Conservation (phyloP, 2,113 vertebrate genomes). For the Grallaria varia region DNA sequence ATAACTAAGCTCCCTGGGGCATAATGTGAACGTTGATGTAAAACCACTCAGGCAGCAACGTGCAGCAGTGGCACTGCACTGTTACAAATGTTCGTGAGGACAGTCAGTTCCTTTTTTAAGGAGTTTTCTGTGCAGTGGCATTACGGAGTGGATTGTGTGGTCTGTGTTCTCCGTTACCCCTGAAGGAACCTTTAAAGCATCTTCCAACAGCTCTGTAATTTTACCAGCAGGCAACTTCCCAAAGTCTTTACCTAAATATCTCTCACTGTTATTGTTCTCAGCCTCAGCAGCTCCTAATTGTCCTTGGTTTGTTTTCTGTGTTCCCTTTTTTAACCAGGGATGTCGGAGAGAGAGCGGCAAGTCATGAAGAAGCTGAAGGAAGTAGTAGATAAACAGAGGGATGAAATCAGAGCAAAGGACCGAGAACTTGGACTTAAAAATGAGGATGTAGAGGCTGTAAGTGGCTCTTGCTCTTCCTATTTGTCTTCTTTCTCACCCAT, state of each 20-base stretch:
- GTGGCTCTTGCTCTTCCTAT: background rate
- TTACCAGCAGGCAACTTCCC: background rate
- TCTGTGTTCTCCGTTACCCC: background rate
- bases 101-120: background rate
- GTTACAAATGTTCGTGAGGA: background rate
- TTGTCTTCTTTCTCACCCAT: background rate
- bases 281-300: background rate
- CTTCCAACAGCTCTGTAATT: background rate
- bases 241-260: background rate
- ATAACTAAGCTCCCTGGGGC: background rate
- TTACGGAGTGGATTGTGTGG: background rate
- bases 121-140: background rate
- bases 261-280: background rate
- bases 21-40: background rate
- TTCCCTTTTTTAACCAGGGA: slow-evolving; percentile 68
- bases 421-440: slow-evolving; percentile 83
- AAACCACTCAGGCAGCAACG: background rate
- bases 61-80: background rate
- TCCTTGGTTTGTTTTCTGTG: background rate
- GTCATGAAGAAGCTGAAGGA: slow-evolving; percentile 88
- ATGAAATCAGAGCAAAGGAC: slow-evolving; percentile 90
- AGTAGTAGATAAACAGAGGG: slow-evolving; percentile 88
- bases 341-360: slow-evolving; percentile 86
- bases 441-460: slow-evolving; percentile 89
- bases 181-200: background rate